Evolutionary conservation across 1,140 invertebrate species (phyloP), one percentile per base, ranked within the genome.

Genomic region (Leptinotarsa lineolata): DNA sequence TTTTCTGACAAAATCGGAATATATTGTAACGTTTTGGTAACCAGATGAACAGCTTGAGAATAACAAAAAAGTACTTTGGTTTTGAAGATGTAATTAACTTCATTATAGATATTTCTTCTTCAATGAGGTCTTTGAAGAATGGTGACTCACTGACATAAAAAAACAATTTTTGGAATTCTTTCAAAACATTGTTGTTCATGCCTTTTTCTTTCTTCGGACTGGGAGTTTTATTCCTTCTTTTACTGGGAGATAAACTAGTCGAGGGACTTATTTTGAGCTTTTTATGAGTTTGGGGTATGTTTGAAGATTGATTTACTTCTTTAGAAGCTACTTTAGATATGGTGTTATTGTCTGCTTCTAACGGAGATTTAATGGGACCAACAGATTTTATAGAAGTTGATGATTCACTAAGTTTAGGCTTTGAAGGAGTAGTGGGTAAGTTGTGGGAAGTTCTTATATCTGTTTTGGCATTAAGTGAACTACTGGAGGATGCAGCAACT

Each of bases 1-100:
- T 69, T 69, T 76, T 71, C 1, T 68, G 58, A 61, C 75, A 74
- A 69, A 76, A 74, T 16, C 21, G 64, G n/a, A 72, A 72, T 22
- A 72, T 64, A 59, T 74, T 76, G 64, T 72, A 73, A 68, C 72
- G 74, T 18, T 20, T 46, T 46, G 39, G 63, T 39, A 72, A 60
- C 68, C 69, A 74, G 16, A 72, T 30, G 21, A 44, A 76, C 15
- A 76, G 39, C 68, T 76, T 76, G 54, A 73, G 45, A 46, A 70
- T 46, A 63, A 74, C 63, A 68, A 68, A 76, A 11, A 59, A 54
- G 24, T 71, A 68, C 54, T 48, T 45, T 54, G n/a, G n/a, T 11
- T 54, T 21, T 2, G 6, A n/a, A 18, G 67, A 21, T 68, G 16
- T 46, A 20, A 68, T 48, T 12, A 22, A n/a, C 15, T 18, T 54